Evolutionary conservation across 1,140 invertebrate species (phyloP), one percentile per base, ranked within the genome.

Genomic region (Leucophenga varia): DNA sequence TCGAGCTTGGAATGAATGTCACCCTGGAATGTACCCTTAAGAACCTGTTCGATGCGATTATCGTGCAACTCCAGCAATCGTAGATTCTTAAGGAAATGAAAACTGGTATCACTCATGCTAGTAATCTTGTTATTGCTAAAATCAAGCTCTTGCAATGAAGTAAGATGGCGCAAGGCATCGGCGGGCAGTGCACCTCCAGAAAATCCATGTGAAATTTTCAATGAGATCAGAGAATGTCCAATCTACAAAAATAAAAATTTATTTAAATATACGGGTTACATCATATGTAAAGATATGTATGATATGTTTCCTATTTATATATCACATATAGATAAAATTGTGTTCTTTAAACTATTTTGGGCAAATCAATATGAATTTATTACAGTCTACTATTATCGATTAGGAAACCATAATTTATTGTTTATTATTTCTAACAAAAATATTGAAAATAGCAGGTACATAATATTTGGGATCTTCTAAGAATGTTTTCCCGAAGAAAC

Each of bases 1-100:
- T 90, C 84, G 20, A 95, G 73, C 22, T 81, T 77, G 2, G 77
- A 79, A 68, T 91, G 89, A 45, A 86, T 86, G 52, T 87, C 87
- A n/a, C 86, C 86, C 86, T 90, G 69, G 63, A 94, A 87, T 7
- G 88, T 88, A 18, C 89, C 89, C 72, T 88, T 89, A 12, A 83
- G 82, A 34, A 95, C 82, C 39, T 80, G 80, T 32, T 86, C 83
- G 31, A 95, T 88, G 28, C 82, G 77, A 69, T 94, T 94, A 58
- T 93, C 90, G 58, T 92, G 87, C 10, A 93, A 63, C 68, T 89
- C 85, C 30, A 95, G 78, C 2, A 81, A 78, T 58, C 82, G 82
- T 12, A 95, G 76, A 51, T 86, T 84, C 41, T 82, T 82, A 12
- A 75, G 35, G 60, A 87, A 88, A 63, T 89, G 85, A 64, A 94